Evolutionary conservation across 1,140 invertebrate species (phyloP).

Genomic region (Caenorhabditis briggsae): DNA sequence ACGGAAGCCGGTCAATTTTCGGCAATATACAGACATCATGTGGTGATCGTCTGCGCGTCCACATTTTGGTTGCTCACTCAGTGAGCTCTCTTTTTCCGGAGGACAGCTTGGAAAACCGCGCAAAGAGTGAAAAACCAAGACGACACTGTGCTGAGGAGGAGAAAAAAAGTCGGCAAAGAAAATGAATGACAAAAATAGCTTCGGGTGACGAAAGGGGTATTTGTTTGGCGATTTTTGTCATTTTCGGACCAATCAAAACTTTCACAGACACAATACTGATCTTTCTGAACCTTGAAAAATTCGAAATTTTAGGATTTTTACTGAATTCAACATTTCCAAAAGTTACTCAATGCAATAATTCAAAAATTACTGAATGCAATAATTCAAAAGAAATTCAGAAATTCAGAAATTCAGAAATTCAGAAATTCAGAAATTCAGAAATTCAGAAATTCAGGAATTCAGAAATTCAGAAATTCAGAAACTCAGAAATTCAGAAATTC

Average conservation of each 20-base stretch:
- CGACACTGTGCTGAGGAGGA: neutral
- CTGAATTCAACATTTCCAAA: no score
- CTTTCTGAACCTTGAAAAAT: no score
- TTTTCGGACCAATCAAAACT: slow-evolving; percentile 34
- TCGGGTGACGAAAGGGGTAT: slow-evolving; percentile 37
- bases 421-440: neutral
- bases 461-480: no score
- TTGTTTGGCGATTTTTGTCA: slow-evolving; percentile 31
- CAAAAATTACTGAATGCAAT: no score
- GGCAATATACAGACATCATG: slow-evolving; percentile 35
- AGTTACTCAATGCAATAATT: no score
- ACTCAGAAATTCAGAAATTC: no score
- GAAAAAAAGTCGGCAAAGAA: neutral
- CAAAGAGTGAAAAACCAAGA: slow-evolving; percentile 50
- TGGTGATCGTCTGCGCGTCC: slow-evolving; percentile 18
- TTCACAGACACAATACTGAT: neutral
- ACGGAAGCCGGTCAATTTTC: slow-evolving; percentile 18
- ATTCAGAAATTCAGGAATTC: no score
- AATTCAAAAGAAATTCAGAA: neutral
- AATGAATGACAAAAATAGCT: slow-evolving; percentile 40
- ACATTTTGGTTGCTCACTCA: slow-evolving; percentile 8
- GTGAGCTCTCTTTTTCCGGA: neutral
- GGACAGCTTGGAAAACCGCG: slow-evolving; percentile 39
- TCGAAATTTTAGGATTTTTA: no score
- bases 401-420: no score